Conservation (phyloP, 2,888 invertebrate species). For the Smittia sp. region DNA sequence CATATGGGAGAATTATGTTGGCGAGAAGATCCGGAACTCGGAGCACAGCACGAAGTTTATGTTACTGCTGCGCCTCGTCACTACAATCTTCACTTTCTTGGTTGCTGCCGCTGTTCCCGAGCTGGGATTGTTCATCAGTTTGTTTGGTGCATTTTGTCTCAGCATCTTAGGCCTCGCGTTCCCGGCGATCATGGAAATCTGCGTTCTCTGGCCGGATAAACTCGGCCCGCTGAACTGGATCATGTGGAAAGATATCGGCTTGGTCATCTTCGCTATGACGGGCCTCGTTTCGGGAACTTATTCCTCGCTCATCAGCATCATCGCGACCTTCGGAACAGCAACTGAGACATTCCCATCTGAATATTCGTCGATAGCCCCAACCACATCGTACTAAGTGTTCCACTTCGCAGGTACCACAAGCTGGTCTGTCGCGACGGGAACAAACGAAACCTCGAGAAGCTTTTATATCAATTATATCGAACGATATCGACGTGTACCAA, state of each 20-base stretch:
- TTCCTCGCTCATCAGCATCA: constrained; percentile 61
- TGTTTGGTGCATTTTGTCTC: constrained; percentile 71
- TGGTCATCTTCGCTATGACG: constrained; percentile 61
- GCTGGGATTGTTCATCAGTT: constrained; percentile 70
- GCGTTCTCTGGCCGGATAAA: constrained; percentile 65
- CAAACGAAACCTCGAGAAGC: too few relatives aligned
- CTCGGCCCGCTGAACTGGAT: constrained; percentile 55
- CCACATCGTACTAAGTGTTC: too few relatives aligned
- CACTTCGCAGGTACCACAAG: too few relatives aligned
- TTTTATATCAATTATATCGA: too few relatives aligned
- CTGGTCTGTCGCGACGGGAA: too few relatives aligned
- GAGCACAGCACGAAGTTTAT: constrained; percentile 54
- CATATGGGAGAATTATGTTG: constrained; percentile 61
- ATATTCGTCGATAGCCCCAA: too few relatives aligned
- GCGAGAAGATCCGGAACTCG: constrained; percentile 50
- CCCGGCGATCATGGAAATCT: constrained; percentile 71
- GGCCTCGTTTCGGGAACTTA: constrained; percentile 67
- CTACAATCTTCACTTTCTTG: constrained; percentile 63
- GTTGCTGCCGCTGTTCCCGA: constrained; percentile 69
- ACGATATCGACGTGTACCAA: too few relatives aligned
- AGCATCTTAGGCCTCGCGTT: constrained; percentile 72
- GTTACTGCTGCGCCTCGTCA: constrained; percentile 56
- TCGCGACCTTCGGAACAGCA: constrained; percentile 45
- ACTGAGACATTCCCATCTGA: too few relatives aligned
- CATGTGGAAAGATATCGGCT: constrained; percentile 56